phyloP scores from a whole-genome alignment of 2,888 invertebrate species.

The Carabus problematicus region DNA sequence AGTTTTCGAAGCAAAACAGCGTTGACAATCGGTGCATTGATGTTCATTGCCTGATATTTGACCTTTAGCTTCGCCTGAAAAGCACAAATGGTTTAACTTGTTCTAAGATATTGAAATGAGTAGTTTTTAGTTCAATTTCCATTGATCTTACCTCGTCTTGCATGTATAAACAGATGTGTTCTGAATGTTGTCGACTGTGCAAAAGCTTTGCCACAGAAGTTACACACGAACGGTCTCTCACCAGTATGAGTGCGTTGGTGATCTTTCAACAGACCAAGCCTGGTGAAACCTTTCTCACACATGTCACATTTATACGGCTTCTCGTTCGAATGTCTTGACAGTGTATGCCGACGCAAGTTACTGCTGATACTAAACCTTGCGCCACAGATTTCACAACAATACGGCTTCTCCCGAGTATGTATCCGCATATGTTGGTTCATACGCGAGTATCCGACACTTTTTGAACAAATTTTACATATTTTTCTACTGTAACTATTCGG shows the following conservation, averaged over 20 bases:
- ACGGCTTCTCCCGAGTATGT: constrained; percentile 53
- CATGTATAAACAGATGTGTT: constrained; percentile 23
- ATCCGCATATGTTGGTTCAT: constrained; percentile 50
- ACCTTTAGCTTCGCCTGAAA: constrained; percentile 20
- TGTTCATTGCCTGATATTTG: constrained; percentile 8
- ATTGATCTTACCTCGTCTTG: constrained; percentile 18
- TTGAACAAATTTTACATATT: constrained; percentile 28
- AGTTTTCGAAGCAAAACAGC: constrained; percentile 26
- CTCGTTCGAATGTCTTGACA: constrained; percentile 23
- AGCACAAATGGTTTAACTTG: no score
- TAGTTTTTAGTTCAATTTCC: neutral
- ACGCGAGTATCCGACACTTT: constrained; percentile 32
- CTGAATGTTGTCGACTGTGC: constrained; percentile 18
- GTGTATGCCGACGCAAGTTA: constrained; percentile 31
- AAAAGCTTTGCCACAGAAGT: constrained; percentile 33
- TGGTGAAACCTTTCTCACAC: constrained; percentile 29
- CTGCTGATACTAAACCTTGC: constrained; percentile 31
- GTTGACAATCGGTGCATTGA: constrained; percentile 24
- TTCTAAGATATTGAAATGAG: neutral
- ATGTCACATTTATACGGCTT: constrained; percentile 31
- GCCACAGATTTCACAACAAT: constrained; percentile 42
- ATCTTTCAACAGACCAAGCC: constrained; percentile 33
- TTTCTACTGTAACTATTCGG: constrained; percentile 28
- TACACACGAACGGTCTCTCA: constrained; percentile 42
- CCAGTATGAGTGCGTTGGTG: constrained; percentile 44